Conservation (phyloP, 1,140 invertebrate genomes). For the Drosophila teissieri region DNA sequence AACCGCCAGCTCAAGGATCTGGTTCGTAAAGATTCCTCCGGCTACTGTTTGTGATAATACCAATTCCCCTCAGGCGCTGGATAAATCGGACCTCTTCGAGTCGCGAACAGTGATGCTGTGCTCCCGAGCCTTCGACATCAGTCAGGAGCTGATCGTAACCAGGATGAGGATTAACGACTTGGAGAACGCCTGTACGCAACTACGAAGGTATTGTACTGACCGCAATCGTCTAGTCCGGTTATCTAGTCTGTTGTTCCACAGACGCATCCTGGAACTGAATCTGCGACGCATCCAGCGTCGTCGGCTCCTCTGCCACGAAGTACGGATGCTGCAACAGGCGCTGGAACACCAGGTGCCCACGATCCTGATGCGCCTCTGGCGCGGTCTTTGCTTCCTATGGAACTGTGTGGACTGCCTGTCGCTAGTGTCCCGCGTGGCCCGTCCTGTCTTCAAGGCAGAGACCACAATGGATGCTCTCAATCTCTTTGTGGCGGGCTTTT, state of each 20-base stretch:
- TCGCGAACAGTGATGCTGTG: background rate
- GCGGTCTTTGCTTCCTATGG: background rate
- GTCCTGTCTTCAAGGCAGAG: background rate
- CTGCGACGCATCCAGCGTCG: background rate
- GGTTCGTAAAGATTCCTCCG: background rate
- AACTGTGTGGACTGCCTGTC: slow-evolving; percentile 1
- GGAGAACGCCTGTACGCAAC: slow-evolving; percentile 1
- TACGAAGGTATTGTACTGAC: background rate
- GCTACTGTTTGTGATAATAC: background rate
- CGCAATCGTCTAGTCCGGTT: background rate
- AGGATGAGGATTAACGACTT: slow-evolving; percentile 5
- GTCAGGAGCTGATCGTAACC: background rate
- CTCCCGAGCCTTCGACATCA: slow-evolving; percentile 2
- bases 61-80: background rate
- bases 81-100: background rate
- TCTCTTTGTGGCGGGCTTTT: background rate
- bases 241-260: background rate
- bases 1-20: background rate
- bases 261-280: slow-evolving; percentile 4
- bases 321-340: background rate
- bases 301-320: background rate
- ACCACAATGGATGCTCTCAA: background rate
- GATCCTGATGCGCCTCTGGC: background rate
- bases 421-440: background rate
- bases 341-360: slow-evolving; percentile 2